Conservation (phyloP, 2,797 vertebrate species). For the Falco naumanni region DNA sequence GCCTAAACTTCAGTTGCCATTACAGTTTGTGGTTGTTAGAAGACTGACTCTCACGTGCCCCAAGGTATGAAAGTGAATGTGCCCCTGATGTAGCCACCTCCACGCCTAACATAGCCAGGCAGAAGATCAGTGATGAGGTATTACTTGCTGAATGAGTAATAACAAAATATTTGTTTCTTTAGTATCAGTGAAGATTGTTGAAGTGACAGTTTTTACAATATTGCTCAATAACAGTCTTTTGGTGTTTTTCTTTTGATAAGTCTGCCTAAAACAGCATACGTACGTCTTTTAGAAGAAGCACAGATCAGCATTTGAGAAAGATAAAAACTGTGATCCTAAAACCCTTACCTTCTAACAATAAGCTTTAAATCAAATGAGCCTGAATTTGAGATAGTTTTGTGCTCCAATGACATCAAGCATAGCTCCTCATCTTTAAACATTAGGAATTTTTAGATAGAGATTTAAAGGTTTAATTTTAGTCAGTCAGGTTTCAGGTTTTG, state of each 20-base stretch:
- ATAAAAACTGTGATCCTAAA: background rate
- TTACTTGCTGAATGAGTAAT: background rate
- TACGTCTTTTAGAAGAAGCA: background rate
- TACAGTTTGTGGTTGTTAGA: background rate
- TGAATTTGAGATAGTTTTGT: background rate
- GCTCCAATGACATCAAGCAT: background rate
- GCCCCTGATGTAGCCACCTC: background rate
- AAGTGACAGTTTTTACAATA: background rate
- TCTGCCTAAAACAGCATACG: background rate
- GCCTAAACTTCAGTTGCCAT: background rate
- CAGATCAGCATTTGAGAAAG: background rate
- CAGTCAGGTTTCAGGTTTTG: background rate
- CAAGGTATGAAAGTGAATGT: background rate
- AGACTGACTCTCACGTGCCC: fast-evolving
- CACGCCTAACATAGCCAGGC: background rate
- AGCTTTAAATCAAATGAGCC: background rate
- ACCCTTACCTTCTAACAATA: background rate
- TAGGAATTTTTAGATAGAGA: background rate
- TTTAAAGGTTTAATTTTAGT: background rate
- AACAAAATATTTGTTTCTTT: background rate
- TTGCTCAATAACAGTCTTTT: background rate
- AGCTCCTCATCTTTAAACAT: background rate
- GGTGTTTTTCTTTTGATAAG: background rate
- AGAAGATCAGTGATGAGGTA: background rate
- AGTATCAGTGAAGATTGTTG: background rate